phyloP scores from a whole-genome alignment of 2,797 vertebrate species.

The Gymnothorax reevesii region DNA sequence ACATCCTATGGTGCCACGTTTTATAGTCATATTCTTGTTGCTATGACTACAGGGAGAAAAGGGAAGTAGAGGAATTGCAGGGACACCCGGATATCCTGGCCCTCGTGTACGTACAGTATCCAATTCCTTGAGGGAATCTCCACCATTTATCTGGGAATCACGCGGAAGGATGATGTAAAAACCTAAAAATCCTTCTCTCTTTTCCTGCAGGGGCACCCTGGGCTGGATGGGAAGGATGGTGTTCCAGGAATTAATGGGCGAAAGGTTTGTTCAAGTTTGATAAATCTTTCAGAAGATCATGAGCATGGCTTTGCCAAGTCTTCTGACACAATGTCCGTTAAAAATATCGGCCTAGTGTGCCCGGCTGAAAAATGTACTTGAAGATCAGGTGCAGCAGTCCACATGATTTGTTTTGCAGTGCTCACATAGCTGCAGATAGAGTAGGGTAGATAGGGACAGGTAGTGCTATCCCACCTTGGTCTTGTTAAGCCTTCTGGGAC shows the following conservation, averaged over 20 bases:
- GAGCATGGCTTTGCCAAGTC: slow-evolving; percentile 43
- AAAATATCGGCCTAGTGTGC: slow-evolving; percentile 21
- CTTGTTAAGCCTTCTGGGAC: slow-evolving; percentile 39
- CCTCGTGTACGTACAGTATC: slow-evolving; percentile 74
- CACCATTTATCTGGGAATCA: neutral
- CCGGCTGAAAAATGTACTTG: too few species aligned
- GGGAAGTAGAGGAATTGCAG: slow-evolving; percentile 79
- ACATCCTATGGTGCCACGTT: neutral
- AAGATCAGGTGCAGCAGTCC: too few species aligned
- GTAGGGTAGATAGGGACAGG: too few species aligned
- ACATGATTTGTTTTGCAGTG: too few species aligned
- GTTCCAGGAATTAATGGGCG: slow-evolving; percentile 79
- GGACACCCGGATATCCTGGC: slow-evolving; percentile 83
- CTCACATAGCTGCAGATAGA: too few species aligned
- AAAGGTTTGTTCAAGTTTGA: slow-evolving; percentile 78
- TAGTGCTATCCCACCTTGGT: neutral
- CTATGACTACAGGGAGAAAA: slow-evolving; percentile 80
- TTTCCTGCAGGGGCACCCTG: slow-evolving; percentile 80
- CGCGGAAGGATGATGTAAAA: neutral
- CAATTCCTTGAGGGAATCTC: neutral
- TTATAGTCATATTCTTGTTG: neutral
- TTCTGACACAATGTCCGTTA: slow-evolving; percentile 27
- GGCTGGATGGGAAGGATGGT: slow-evolving; percentile 85
- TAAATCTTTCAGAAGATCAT: slow-evolving; percentile 20
- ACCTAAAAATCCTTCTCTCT: slow-evolving; percentile 29